Evolutionary conservation across 2,797 vertebrate species (phyloP), one percentile per base, ranked within the genome.

Genomic region (Megaceryle alcyon): DNA sequence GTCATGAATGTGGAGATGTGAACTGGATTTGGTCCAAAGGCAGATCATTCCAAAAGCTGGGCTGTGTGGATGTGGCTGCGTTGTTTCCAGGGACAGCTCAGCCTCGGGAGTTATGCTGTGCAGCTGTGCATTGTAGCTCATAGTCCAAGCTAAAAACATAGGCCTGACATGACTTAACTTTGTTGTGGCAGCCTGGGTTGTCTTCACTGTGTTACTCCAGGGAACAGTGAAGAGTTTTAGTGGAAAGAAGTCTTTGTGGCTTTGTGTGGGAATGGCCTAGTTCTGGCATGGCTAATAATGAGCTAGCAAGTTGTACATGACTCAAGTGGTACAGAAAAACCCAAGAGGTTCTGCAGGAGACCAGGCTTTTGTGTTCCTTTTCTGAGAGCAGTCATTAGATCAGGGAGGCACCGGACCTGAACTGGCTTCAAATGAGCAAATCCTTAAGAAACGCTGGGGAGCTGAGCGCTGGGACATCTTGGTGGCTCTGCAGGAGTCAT

Each of bases 221-320:
- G 92, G 94, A 96, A 46, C 82, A 64, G 54, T 65, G 86, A 94
- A 79, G n/a, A 54, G 19, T 65, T 91, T 81, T 69, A 29, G 70
- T 90, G 77, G 90, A 94, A 96, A 79, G 19, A 69, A 79, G 35
- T 51, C 54, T 85, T 76, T 93, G 59, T 57, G 16, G 59, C 77
- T 96, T 94, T 0, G 10, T 23, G 64, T 95, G 93, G 92, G 90
- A 97, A 95, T 63, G 80, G 86, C 86, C 86, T 88, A 56, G 66
- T 94, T 95, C 86, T 97, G 95, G 91, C 90, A 59, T 51, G 59
- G 54, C 82, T 95, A 81, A 72, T 95, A 86, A 51, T 90, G 91
- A 96, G 59, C 94, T 94, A 91, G 81, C 90, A 51, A 88, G 35
- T 65, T 93, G 90, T 85, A 83, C 61, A 93, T 95, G 92, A 84